These are phyloP conservation scores for Elachura formosa DNA, from an alignment of 2,113 vertebrate genomes.

Conservation along the genomic window DNA sequence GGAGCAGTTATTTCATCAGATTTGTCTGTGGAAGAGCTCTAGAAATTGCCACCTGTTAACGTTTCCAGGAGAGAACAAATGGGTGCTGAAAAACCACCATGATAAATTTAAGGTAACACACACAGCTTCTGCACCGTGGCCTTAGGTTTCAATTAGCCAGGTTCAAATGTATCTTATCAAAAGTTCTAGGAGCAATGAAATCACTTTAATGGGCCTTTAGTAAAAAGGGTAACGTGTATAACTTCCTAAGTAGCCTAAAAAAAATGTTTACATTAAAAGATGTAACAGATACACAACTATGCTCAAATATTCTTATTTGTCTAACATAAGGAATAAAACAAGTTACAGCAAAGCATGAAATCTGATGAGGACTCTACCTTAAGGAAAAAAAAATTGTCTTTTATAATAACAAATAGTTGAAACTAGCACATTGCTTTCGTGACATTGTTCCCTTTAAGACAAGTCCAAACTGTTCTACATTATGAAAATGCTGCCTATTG, in stretches of 20 bases:
- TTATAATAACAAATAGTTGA: conserved; percentile 81
- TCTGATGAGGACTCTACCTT: conserved; percentile 76
- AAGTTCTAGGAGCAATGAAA: not conserved
- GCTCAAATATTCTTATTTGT: conserved; percentile 68
- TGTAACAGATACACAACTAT: conserved; percentile 16
- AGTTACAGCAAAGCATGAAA: conserved; percentile 79
- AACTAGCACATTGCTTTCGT: conserved; percentile 66
- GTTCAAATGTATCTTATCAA: not conserved
- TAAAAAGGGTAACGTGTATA: not conserved
- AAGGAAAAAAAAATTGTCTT: conserved; percentile 70
- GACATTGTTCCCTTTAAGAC: conserved; percentile 81
- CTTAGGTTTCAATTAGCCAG: not conserved
- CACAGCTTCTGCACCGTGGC: not conserved
- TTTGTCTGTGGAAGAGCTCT: not conserved
- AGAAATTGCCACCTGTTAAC: not conserved
- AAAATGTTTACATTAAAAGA: conserved; percentile 10
- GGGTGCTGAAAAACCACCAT: not conserved
- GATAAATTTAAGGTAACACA: not conserved
- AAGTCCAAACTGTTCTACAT: conserved; percentile 85
- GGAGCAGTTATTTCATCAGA: not conserved
- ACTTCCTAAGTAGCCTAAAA: conserved; percentile 8
- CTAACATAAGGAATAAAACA: conserved; percentile 73
- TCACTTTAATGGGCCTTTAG: not conserved
- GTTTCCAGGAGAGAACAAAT: not conserved
- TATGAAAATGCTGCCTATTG: conserved; percentile 76